Conservation (phyloP, 2,797 vertebrate species). For the Sebastes wilsoni region DNA sequence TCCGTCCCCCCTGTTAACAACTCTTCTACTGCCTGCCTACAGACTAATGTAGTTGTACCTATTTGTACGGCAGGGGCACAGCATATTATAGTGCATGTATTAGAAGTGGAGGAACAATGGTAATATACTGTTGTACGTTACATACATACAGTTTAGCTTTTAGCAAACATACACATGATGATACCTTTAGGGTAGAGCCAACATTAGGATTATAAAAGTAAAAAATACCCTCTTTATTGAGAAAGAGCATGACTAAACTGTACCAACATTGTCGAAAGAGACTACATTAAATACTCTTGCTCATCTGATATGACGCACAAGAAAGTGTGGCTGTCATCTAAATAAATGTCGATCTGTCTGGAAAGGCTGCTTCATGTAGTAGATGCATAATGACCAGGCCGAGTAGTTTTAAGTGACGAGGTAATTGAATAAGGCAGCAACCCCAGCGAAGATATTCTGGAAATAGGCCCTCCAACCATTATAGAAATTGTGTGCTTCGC, state of each 20-base stretch:
- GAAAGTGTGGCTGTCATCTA: conserved; percentile 5
- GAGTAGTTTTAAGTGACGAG: conserved; percentile 32
- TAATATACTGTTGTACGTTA: rapidly evolving
- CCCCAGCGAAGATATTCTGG: conserved; percentile 7
- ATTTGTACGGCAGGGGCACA: background rate
- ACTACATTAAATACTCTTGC: background rate
- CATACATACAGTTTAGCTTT: background rate
- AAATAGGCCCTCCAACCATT: conserved; percentile 8
- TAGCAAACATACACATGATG: background rate
- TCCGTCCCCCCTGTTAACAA: background rate
- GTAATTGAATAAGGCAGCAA: conserved; percentile 34
- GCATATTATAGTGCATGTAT: background rate
- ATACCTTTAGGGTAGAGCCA: background rate
- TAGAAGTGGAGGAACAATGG: background rate
- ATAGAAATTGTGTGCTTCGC: conserved; percentile 1
- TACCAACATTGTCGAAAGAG: background rate
- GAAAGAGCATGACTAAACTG: background rate
- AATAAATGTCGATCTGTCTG: background rate
- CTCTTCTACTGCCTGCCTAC: background rate
- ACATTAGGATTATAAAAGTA: background rate
- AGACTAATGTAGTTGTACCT: background rate
- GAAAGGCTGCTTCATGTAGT: conserved; percentile 15
- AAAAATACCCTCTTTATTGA: background rate
- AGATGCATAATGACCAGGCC: conserved; percentile 8
- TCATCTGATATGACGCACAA: background rate